phyloP scores from a whole-genome alignment of 2,888 invertebrate genomes.

The Pollenia griseotomentosa region DNA sequence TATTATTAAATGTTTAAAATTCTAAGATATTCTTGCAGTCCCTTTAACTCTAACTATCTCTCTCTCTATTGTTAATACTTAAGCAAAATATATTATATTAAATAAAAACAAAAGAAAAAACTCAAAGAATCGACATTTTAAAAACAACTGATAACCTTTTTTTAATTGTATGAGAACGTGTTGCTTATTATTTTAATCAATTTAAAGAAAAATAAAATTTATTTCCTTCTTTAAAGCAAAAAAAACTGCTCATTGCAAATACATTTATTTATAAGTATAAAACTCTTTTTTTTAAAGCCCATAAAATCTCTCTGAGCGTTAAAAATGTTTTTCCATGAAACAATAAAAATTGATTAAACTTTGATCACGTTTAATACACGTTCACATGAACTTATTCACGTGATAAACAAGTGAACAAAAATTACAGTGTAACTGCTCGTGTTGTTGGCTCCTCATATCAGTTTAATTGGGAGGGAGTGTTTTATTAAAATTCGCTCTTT shows the following conservation, averaged over 20 bases:
- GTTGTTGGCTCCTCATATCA: neutral
- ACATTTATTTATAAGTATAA: neutral
- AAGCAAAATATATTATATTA: neutral
- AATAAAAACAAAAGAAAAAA: neutral
- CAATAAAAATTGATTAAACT: constrained; percentile 20
- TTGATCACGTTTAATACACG: constrained; percentile 69
- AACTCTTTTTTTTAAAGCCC: neutral
- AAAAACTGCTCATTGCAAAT: neutral
- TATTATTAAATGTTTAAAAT: too few relatives aligned
- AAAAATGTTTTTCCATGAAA: constrained; percentile 6
- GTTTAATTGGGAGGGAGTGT: constrained; percentile 10
- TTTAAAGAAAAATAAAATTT: constrained; percentile 5
- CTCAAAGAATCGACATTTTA: neutral
- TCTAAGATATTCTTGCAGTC: too few relatives aligned
- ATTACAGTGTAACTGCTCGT: neutral
- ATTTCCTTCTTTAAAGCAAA: constrained; percentile 23
- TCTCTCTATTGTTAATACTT: too few relatives aligned
- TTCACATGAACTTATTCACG: constrained; percentile 55
- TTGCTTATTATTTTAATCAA: constrained; percentile 26
- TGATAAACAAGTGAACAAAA: constrained; percentile 63
- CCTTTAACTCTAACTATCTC: too few relatives aligned
- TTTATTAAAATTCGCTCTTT: constrained; percentile 16
- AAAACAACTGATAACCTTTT: constrained; percentile 49
- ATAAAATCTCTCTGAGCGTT: constrained; percentile 1
- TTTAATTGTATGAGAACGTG: constrained; percentile 6